These are phyloP conservation scores for Poeciliopsis gracilis DNA, from an alignment of 2,797 vertebrate species.

Conservation along the genomic window DNA sequence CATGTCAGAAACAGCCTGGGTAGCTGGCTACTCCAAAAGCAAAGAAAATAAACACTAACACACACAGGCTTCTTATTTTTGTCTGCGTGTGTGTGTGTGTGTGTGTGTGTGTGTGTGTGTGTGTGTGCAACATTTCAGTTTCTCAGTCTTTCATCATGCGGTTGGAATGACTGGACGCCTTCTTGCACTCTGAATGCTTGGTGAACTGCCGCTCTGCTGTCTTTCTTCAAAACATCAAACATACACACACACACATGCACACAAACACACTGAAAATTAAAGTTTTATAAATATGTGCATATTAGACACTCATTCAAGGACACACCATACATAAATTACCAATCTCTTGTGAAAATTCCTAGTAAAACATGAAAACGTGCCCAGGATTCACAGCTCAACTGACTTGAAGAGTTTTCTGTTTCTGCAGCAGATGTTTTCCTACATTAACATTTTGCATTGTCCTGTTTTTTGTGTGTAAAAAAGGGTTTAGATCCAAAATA, in stretches of 20 bases:
- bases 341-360: not conserved
- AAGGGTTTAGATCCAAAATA: not conserved
- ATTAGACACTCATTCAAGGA: constrained; percentile 13
- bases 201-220: constrained; percentile 54
- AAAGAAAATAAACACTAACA: constrained; percentile 8
- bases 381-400: not conserved
- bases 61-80: not conserved
- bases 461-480: not conserved
- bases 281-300: constrained; percentile 14
- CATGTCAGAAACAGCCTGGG: constrained; percentile 44
- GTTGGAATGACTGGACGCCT: constrained; percentile 60
- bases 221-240: constrained; percentile 55
- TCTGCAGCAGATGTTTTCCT: not conserved
- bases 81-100: not conserved
- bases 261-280: constrained; percentile 2
- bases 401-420: not conserved
- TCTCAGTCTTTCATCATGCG: constrained; percentile 76
- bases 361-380: not conserved
- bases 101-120: not conserved
- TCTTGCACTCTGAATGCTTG: constrained; percentile 44
- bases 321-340: not conserved
- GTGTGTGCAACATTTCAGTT: constrained; percentile 40
- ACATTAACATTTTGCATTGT: not conserved
- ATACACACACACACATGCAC: not conserved
- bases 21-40: constrained; percentile 41